Percentiles rank a stretch among this genome's conserved stretches.
Conservation (phyloP, 2,888 invertebrate genomes). For the Sceliomorpha sp. region DNA sequence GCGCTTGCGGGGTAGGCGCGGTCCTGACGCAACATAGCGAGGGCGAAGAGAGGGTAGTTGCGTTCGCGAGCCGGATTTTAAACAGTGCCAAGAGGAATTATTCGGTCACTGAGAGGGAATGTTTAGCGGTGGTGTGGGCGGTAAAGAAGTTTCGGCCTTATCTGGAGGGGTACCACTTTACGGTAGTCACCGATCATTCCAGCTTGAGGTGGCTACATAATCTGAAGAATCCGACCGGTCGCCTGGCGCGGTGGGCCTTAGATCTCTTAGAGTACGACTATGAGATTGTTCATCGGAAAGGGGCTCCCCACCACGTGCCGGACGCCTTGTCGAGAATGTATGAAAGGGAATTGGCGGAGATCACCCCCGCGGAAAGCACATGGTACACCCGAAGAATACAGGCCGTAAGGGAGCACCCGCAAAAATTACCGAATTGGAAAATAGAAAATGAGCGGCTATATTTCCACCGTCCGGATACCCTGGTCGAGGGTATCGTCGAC, state of each 20-base stretch:
- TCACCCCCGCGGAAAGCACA: too few species aligned
- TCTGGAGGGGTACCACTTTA: constrained; percentile 44
- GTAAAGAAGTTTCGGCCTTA: constrained; percentile 28
- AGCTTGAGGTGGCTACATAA: constrained; percentile 38
- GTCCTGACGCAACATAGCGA: constrained; percentile 4
- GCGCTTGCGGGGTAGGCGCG: constrained; percentile 4
- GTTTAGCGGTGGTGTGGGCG: constrained; percentile 34
- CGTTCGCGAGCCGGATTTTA: constrained; percentile 47
- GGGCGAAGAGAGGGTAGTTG: constrained; percentile 36
- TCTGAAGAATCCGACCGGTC: constrained; percentile 7
- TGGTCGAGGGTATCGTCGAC: constrained; percentile 1
- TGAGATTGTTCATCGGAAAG: constrained; percentile 9
- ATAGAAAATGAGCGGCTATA: not conserved
- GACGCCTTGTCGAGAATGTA: constrained; percentile 13
- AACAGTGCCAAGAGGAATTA: constrained; percentile 2
- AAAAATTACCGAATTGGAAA: constrained; percentile 10
- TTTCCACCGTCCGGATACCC: not conserved
- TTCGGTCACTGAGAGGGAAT: constrained; percentile 35
- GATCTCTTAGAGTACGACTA: constrained; percentile 1
- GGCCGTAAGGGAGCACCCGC: too few species aligned
- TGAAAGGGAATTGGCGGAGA: too few species aligned
- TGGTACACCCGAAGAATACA: not conserved
- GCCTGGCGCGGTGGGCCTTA: constrained; percentile 6
- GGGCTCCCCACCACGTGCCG: not conserved
- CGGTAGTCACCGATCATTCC: constrained; percentile 56